Evolutionary conservation across 2,797 vertebrate genomes (phyloP), one percentile per base, ranked within the genome.

Genomic region (Gorsachius magnificus): DNA sequence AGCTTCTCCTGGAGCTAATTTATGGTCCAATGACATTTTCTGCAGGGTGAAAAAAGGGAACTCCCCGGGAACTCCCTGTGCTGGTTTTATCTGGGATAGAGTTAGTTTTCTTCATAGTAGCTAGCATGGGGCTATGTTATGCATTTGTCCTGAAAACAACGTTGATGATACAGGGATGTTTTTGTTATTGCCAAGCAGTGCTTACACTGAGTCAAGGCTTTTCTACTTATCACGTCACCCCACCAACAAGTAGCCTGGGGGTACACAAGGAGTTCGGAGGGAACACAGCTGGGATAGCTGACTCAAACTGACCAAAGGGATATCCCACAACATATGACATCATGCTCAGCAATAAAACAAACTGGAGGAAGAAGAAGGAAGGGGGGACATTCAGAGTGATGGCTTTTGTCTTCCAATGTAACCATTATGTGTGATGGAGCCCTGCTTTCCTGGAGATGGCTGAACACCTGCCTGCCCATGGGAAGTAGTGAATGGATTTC

Each of bases 341-440:
- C 33, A 45, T 36, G 10, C 5, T 38, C 38, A 70, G 8, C 11
- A 48, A 57, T 65, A 14, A 21, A 50, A 66, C 1, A 45, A 45
- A 45, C 10, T 35, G 13, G 6, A 13, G 5, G 26, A 31, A 68
- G 33, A 51, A 51, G 64, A 7, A 25, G 8, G 13, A n/a, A 38
- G 16, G 9, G 12, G 3, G 10, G 15, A 63, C 5, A 3, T 45
- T 56, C 1, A 0, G 21, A 68, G 16, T 20, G 5, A 50, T 33
- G 16, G 5, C 4, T 0, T 46, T 66, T 46, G 14, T 18, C 16
- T 53, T 65, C 31, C 36, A 25, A 41, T 46, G 22, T 33, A 38
- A 45, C 8, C 2, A 0, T 20, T 50, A 38, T 0, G 0, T 2
- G 5, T 51, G 22, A 70, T 18, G 38, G 14, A 83, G 5, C 10